Conservation (phyloP, 2,113 vertebrate genomes). For the Isurus oxyrinchus region DNA sequence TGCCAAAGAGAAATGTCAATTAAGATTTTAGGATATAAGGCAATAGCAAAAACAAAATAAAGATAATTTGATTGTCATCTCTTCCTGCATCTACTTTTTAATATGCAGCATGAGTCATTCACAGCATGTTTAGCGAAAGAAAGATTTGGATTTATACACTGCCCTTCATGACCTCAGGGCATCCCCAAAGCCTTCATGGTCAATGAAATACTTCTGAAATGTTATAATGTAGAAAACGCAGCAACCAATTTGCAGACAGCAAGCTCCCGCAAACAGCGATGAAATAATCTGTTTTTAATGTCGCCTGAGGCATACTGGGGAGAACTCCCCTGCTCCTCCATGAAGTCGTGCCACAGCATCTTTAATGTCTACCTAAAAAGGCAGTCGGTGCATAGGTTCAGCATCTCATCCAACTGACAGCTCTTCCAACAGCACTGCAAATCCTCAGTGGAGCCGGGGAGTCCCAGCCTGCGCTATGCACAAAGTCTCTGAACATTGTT, state of each 20-base stretch:
- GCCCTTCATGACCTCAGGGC: neutral
- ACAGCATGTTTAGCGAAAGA: neutral
- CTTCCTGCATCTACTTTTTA: neutral
- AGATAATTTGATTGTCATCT: slow-evolving; percentile 12
- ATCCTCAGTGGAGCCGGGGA: neutral
- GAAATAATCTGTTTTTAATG: neutral
- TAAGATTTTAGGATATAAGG: slow-evolving; percentile 10
- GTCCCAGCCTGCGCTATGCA: neutral
- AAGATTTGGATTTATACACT: neutral
- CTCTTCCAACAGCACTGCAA: neutral
- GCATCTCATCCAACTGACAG: neutral
- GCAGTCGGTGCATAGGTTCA: neutral
- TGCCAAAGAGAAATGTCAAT: slow-evolving; percentile 27
- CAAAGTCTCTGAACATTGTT: neutral
- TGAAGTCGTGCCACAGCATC: neutral
- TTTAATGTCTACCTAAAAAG: neutral
- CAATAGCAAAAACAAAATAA: neutral
- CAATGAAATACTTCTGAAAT: neutral
- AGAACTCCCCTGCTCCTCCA: neutral
- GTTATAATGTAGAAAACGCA: neutral
- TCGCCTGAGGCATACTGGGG: neutral
- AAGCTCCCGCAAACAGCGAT: neutral
- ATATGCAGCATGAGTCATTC: neutral
- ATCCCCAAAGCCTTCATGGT: neutral
- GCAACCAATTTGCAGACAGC: neutral